Evolutionary conservation across 2,888 invertebrate species (phyloP).

Genomic region (Lomographa bimaculata): DNA sequence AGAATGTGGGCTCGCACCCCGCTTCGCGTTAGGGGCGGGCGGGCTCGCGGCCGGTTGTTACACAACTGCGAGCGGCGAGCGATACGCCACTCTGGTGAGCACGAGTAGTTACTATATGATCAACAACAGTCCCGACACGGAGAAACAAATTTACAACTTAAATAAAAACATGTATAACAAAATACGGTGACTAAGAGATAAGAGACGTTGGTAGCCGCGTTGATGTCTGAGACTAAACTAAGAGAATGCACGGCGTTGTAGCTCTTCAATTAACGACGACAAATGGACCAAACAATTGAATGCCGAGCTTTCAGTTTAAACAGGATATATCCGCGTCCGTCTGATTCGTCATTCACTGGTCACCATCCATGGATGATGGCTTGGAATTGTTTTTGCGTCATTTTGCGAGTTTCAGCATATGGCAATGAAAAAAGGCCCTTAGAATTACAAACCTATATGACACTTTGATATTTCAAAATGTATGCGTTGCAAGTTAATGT

Average conservation of each 20-base stretch:
- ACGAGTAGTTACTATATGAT: conserved; percentile 36
- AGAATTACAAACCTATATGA: too few relatives aligned
- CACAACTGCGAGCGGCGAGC: conserved; percentile 66
- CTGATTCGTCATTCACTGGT: conserved; percentile 34
- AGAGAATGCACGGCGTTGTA: conserved; percentile 46
- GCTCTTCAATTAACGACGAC: conserved; percentile 68
- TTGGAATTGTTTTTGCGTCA: too few relatives aligned
- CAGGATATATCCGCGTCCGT: conserved; percentile 73
- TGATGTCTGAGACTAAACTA: conserved; percentile 54
- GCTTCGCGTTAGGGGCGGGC: conserved; percentile 56
- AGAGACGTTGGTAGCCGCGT: conserved; percentile 25
- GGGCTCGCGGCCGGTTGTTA: conserved; percentile 62
- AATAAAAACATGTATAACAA: conserved; percentile 13
- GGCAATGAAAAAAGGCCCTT: too few relatives aligned
- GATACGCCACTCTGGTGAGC: conserved; percentile 39
- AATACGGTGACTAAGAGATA: conserved; percentile 17
- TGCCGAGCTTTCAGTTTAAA: conserved; percentile 71
- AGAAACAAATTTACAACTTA: conserved; percentile 21
- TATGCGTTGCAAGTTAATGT: too few relatives aligned
- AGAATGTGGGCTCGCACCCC: conserved; percentile 34
- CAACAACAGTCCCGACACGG: conserved; percentile 25
- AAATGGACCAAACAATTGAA: conserved; percentile 61
- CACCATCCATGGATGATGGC: too few relatives aligned
- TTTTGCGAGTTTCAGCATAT: too few relatives aligned
- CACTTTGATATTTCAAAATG: too few relatives aligned